These are phyloP conservation scores for Drosophila sordidapex DNA, from an alignment of 2,888 invertebrate genomes.

Conservation along the genomic window DNA sequence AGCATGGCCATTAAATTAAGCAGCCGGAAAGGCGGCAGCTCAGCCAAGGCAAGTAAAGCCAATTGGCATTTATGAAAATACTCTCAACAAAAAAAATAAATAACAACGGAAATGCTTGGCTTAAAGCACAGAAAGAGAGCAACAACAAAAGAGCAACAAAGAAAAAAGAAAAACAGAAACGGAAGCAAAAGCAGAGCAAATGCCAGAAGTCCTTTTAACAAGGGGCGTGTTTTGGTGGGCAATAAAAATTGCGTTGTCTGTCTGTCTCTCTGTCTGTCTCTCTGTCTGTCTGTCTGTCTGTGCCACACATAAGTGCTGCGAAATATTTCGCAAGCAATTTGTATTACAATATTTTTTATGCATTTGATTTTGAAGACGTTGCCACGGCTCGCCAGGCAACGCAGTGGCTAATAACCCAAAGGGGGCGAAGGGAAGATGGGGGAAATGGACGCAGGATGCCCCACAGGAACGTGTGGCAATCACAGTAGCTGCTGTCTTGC, in stretches of 20 bases:
- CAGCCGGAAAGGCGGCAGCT: conserved; percentile 69
- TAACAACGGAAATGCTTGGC: conserved; percentile 58
- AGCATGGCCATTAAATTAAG: conserved; percentile 72
- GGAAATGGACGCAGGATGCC: conserved; percentile 6
- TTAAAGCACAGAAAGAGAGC: conserved; percentile 26
- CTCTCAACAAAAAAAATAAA: conserved; percentile 9
- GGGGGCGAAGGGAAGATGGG: background rate
- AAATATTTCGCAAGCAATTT: conserved; percentile 58
- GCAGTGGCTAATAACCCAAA: conserved; percentile 46
- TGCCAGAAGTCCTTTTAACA: conserved; percentile 13
- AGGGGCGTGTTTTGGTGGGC: conserved; percentile 39
- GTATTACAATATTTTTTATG: conserved; percentile 63
- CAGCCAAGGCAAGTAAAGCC: conserved; percentile 29
- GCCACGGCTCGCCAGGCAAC: conserved; percentile 40
- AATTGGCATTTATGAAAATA: conserved; percentile 44
- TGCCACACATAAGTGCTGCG: conserved; percentile 29
- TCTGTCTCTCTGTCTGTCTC: conserved; percentile 4
- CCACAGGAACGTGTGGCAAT: conserved; percentile 28
- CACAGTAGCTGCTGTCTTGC: conserved; percentile 18
- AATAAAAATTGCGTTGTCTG: conserved; percentile 65
- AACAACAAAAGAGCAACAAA: background rate
- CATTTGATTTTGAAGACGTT: conserved; percentile 55
- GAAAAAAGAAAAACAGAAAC: conserved; percentile 16
- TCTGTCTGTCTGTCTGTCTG: conserved; percentile 2
- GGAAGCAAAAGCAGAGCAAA: conserved; percentile 28